Percentiles rank a stretch among this genome's conserved stretches.
These are phyloP conservation scores for Oligia latruncula DNA, from an alignment of 2,888 invertebrate genomes.

Conservation along the genomic window DNA sequence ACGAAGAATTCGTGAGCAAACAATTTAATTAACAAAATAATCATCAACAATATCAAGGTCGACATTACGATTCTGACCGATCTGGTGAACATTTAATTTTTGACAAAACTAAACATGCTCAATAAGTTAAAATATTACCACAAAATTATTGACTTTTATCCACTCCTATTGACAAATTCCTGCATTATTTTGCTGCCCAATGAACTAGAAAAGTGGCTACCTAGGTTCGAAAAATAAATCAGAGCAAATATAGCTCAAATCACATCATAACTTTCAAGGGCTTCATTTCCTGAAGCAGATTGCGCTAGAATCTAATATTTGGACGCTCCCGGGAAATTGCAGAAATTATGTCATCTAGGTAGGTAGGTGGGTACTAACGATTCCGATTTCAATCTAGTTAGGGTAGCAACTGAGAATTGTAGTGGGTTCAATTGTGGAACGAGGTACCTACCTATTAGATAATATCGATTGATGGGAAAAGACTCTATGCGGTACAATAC, in stretches of 20 bases:
- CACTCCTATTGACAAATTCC: background rate
- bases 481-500: background rate
- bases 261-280: slow-evolving; percentile 49
- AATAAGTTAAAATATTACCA: background rate
- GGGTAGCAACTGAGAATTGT: slow-evolving; percentile 23
- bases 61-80: background rate
- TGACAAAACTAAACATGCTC: background rate
- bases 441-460: background rate
- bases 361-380: slow-evolving; percentile 32
- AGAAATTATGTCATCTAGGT: slow-evolving; percentile 27
- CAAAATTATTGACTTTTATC: background rate
- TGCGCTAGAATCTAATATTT: slow-evolving; percentile 61
- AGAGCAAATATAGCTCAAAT: slow-evolving; percentile 54
- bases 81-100: background rate
- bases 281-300: slow-evolving; percentile 58
- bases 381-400: slow-evolving; percentile 34
- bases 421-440: slow-evolving; percentile 23
- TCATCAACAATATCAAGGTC: background rate
- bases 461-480: slow-evolving; percentile 5
- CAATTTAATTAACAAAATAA: background rate
- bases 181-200: slow-evolving; percentile 1
- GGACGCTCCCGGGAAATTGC: slow-evolving; percentile 48
- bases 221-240: slow-evolving; percentile 31
- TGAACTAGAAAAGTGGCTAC: slow-evolving; percentile 18
- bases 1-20: slow-evolving; percentile 10